Base-by-base conservation (phyloP, 2,888 invertebrate genomes). In the Frankliniella fusca region DNA sequence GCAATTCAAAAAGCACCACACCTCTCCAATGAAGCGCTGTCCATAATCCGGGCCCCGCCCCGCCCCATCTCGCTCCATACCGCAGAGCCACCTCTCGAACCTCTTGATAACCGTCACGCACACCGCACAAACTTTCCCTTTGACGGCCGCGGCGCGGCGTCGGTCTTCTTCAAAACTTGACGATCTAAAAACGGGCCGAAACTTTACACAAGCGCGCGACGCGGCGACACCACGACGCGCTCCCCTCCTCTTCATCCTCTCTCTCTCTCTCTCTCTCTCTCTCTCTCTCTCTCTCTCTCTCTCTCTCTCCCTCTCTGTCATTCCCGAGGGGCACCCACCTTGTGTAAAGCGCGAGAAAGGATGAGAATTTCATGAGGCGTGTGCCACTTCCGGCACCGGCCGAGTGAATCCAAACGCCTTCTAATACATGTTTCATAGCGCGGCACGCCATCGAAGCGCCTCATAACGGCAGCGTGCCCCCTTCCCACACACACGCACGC, bases 361-460 rank as follows among this genome's bases (percentile, higher is more conserved):
- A 76, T 76, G 70, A 76, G 70, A 76, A 76, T 76, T 76, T 76
- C 70, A 76, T 76, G 70, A 76, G 70, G 70, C 23, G 54, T 54
- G 54, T 54, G 54, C 54, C 54, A 12, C 54, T 18, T 18, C 54
- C 15, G 23, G 23, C 70, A 27, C 27, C 10, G 23, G 70, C 23
- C 10, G 70, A 76, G 70, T 76, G 70, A 76, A 76, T 76, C 70
- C 70, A 23, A 76, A 76, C 27, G 70, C 70, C 70, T 76, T 27
- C 70, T 76, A 76, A 76, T 76, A 76, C 70, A 76, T 76, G 70
- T 76, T 76, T 76, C 70, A 76, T 76, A 9, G 27, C 70, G 70
- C 70, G 27, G 23, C 23, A 3, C 38, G 38, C 38, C 38, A 38
- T 38, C 38, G 3, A 1, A 18, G n/a, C 70, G 70, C 23, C 27